Conservation (phyloP, 1,140 invertebrate genomes). For the Aplysia californica region DNA sequence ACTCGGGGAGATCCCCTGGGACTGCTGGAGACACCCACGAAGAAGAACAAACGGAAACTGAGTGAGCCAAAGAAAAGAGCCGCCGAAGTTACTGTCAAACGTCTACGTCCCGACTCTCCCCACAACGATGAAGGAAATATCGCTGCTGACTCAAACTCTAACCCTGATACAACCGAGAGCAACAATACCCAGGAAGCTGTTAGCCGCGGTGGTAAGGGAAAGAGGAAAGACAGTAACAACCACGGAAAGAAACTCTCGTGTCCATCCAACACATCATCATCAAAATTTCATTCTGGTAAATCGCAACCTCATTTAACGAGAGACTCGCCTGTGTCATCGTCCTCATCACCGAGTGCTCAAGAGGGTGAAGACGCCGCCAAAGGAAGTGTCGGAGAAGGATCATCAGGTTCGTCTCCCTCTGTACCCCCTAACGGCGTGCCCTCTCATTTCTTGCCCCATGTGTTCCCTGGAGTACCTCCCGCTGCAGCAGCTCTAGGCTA, state of each 20-base stretch:
- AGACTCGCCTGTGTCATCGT: background rate
- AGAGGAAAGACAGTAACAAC: background rate
- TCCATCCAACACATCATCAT: background rate
- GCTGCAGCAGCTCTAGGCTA: conserved; percentile 19
- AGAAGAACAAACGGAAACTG: conserved; percentile 77
- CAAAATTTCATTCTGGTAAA: too few relatives aligned
- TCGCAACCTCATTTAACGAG: too few relatives aligned
- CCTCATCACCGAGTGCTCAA: background rate
- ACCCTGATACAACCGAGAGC: background rate
- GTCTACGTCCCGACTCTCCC: background rate
- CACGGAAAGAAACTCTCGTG: background rate
- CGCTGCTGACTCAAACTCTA: background rate
- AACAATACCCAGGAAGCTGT: background rate
- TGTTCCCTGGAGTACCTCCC: conserved; percentile 24
- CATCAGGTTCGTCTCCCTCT: too few relatives aligned
- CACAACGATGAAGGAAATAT: background rate
- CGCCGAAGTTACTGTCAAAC: background rate
- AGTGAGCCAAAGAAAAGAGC: conserved; percentile 75
- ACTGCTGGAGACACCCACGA: conserved; percentile 44
- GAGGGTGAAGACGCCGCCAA: background rate
- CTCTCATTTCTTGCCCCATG: conserved; percentile 56
- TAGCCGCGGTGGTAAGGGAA: background rate
- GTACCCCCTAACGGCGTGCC: conserved; percentile 42
- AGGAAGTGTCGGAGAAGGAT: background rate
- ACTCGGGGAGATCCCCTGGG: background rate